phyloP scores from a whole-genome alignment of 2,797 vertebrate genomes.

The Urophycis tenuis region DNA sequence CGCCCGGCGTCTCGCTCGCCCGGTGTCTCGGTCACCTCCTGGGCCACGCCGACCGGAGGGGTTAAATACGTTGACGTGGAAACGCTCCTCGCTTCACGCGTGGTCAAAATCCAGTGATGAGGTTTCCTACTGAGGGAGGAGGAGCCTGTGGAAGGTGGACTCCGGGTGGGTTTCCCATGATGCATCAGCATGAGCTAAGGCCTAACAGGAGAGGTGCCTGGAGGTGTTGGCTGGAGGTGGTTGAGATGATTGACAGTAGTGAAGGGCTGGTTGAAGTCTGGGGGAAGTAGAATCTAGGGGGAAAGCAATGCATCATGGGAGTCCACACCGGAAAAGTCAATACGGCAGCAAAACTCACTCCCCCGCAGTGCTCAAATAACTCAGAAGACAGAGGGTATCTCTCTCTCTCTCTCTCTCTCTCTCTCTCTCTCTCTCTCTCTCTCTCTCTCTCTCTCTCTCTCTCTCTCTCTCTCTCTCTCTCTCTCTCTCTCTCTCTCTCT shows the following conservation, averaged over 20 bases:
- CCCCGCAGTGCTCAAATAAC: background rate
- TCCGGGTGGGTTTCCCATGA: background rate
- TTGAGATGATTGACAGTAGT: too few species aligned
- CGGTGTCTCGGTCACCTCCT: background rate
- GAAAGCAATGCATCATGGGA: background rate
- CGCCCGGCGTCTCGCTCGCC: too few species aligned
- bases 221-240: too few species aligned
- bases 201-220: too few species aligned
- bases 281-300: background rate
- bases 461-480: background rate
- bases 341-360: background rate
- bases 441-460: background rate
- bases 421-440: background rate
- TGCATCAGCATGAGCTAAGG: background rate
- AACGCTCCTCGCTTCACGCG: conserved; percentile 23
- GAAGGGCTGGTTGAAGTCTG: background rate
- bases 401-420: background rate
- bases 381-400: background rate
- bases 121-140: background rate
- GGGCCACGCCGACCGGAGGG: conserved; percentile 8
- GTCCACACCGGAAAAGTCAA: background rate
- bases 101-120: background rate
- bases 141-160: background rate
- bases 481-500: too few species aligned
- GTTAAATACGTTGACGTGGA: conserved; percentile 35